phyloP scores from a whole-genome alignment of 2,888 invertebrate genomes.

The Notodromas monacha region DNA sequence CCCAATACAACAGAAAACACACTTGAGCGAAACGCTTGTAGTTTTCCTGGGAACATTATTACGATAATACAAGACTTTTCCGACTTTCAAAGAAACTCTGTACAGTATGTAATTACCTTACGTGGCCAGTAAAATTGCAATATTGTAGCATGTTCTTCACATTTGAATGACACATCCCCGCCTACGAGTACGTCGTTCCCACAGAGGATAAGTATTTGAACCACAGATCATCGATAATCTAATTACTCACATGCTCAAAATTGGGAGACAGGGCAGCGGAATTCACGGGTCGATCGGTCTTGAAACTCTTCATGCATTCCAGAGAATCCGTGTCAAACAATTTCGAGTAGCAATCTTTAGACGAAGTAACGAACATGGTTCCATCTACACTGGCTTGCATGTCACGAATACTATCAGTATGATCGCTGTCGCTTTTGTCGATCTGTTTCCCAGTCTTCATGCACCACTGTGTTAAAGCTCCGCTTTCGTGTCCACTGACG shows the following conservation, averaged over 20 bases:
- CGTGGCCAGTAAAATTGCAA: not conserved
- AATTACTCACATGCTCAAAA: conserved; percentile 54
- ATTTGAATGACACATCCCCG: too few species aligned
- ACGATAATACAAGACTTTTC: not conserved
- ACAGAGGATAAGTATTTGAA: too few species aligned
- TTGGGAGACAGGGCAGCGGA: conserved; percentile 89
- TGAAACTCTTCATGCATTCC: conserved; percentile 65
- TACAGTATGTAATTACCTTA: conserved; percentile 6
- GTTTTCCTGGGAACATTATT: too few species aligned
- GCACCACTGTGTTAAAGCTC: conserved; percentile 73
- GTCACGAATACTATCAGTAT: conserved; percentile 61
- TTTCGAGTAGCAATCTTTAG: conserved; percentile 81
- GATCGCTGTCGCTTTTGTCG: too few species aligned
- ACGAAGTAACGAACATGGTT: conserved; percentile 85
- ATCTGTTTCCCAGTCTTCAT: conserved; percentile 36
- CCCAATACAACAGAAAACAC: too few species aligned
- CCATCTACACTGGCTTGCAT: conserved; percentile 77
- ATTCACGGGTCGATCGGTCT: conserved; percentile 89
- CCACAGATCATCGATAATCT: too few species aligned
- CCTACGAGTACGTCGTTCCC: too few species aligned
- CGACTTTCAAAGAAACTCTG: too few species aligned
- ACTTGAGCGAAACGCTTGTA: too few species aligned
- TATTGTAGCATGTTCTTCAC: too few species aligned
- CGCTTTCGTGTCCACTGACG: conserved; percentile 75
- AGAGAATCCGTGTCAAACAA: conserved; percentile 63